phyloP scores from a whole-genome alignment of 1,140 invertebrate genomes.

The Diorhabda carinulata region DNA sequence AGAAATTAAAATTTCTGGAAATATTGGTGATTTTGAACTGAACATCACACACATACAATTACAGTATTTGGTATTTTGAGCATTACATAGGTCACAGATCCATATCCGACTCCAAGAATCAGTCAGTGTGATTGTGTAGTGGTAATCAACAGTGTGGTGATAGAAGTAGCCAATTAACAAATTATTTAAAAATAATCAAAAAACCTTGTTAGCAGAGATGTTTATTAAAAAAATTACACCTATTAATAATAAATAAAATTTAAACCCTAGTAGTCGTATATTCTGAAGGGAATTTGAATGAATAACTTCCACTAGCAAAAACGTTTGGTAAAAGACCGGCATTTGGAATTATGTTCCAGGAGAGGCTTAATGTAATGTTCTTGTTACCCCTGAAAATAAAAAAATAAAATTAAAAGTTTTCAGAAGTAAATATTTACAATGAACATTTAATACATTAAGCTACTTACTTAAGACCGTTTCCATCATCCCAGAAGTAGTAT shows the following conservation, averaged over 20 bases:
- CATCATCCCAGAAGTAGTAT: conserved; percentile 99
- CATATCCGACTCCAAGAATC: too few species aligned
- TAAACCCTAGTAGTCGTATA: conserved; percentile 78
- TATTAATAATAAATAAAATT: conserved; percentile 33
- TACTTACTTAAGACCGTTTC: conserved; percentile 87
- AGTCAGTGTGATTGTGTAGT: too few species aligned
- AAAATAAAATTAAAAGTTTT: conserved; percentile 16
- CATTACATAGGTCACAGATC: too few species aligned
- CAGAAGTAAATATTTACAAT: not conserved
- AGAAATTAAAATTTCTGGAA: too few species aligned
- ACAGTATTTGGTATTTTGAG: too few species aligned
- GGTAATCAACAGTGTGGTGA: too few species aligned
- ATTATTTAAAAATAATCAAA: too few species aligned
- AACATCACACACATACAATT: too few species aligned
- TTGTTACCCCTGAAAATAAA: conserved; percentile 76
- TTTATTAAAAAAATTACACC: too few species aligned
- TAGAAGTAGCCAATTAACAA: too few species aligned
- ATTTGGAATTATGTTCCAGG: conserved; percentile 99
- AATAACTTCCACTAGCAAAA: conserved; percentile 74
- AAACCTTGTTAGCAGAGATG: too few species aligned
- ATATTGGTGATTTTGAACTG: too few species aligned
- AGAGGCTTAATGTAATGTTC: conserved; percentile 89
- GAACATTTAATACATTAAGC: not conserved
- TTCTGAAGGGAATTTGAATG: conserved; percentile 84
- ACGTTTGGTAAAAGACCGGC: conserved; percentile 89